Conservation (phyloP, 2,797 vertebrate genomes). For the Anableps anableps region DNA sequence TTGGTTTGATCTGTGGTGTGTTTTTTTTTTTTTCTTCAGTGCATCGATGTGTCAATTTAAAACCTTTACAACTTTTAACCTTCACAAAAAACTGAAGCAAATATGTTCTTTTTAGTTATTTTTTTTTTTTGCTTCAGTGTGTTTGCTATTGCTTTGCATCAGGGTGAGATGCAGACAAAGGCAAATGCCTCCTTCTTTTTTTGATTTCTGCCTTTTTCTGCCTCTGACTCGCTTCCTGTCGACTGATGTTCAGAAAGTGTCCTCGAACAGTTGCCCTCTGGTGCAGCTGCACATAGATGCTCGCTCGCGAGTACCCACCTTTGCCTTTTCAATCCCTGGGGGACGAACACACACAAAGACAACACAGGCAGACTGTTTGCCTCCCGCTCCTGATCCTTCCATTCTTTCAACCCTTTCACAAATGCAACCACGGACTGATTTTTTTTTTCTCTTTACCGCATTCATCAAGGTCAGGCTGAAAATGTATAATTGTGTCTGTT, state of each 20-base stretch:
- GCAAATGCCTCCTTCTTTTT: conserved; percentile 14
- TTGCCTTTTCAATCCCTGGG: background rate
- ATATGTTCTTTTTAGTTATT: fast-evolving
- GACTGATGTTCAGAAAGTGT: conserved; percentile 65
- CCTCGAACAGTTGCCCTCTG: conserved; percentile 38
- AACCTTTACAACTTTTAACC: conserved; percentile 21
- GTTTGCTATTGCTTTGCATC: conserved; percentile 21
- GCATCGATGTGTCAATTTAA: background rate
- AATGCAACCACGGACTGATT: conserved; percentile 36
- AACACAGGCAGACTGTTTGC: conserved; percentile 11
- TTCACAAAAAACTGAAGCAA: background rate
- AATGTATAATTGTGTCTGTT: conserved; percentile 44
- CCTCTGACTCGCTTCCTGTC: conserved; percentile 44
- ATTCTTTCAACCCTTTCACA: conserved; percentile 39
- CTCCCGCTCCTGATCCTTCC: conserved; percentile 32
- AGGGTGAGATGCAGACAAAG: conserved; percentile 36
- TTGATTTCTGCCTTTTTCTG: conserved; percentile 12
- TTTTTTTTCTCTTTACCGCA: conserved; percentile 40
- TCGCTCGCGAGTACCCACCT: background rate
- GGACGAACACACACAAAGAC: conserved; percentile 25
- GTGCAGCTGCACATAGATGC: conserved; percentile 31
- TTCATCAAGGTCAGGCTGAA: conserved; percentile 67
- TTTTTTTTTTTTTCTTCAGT: too few relatives aligned
- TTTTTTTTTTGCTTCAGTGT: conserved; percentile 12
- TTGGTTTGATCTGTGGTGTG: background rate